A percentile compares a stretch with the other conserved stretches of the same genome.
Evolutionary conservation across 2,888 invertebrate species (phyloP).

Genomic region (Drosophila picticornis): DNA sequence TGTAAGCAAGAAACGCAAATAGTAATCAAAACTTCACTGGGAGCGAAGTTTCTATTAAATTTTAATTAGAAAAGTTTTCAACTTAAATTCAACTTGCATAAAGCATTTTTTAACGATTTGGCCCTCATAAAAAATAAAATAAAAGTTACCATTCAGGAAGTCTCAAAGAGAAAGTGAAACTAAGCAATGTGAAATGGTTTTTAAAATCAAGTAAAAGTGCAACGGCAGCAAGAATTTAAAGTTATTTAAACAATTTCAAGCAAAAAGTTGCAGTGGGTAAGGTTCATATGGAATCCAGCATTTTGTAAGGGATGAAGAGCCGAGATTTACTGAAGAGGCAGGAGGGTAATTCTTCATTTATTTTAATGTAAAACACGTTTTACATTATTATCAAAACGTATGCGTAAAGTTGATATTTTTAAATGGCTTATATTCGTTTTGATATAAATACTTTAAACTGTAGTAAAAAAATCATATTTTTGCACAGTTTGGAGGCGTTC

Average conservation of each 20-base stretch:
- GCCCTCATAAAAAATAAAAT: slow-evolving; percentile 45
- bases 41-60: slow-evolving; percentile 72
- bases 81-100: slow-evolving; percentile 70
- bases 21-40: slow-evolving; percentile 72
- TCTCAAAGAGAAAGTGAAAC: slow-evolving; percentile 32
- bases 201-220: slow-evolving; percentile 17
- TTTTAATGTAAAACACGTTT: background rate
- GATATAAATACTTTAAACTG: background rate
- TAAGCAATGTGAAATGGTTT: slow-evolving; percentile 19
- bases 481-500: background rate
- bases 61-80: slow-evolving; percentile 78
- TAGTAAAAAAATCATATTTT: background rate
- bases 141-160: slow-evolving; percentile 45
- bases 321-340: background rate
- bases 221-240: background rate
- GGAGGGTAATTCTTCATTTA: background rate
- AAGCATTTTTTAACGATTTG: slow-evolving; percentile 40
- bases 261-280: background rate
- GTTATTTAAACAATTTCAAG: background rate
- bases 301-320: background rate
- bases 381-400: background rate
- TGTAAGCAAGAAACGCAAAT: slow-evolving; percentile 59
- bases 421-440: too few species aligned
- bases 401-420: background rate
- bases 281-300: background rate